Conservation (phyloP, 2,797 vertebrate genomes). For the Geotrypetes seraphini region DNA sequence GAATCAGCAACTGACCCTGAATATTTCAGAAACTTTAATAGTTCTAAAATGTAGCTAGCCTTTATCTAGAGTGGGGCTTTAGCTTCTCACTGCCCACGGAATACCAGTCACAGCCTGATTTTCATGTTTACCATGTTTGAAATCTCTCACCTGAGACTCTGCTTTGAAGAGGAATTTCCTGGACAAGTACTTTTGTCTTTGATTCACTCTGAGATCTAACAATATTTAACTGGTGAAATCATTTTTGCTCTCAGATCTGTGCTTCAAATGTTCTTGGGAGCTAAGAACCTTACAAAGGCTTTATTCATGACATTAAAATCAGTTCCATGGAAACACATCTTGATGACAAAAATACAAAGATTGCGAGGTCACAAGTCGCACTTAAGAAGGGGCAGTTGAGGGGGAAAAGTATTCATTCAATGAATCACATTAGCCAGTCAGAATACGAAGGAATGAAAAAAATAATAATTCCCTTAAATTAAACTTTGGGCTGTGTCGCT, state of each 20-base stretch:
- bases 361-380: constrained; percentile 47
- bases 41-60: no score
- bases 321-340: constrained; percentile 45
- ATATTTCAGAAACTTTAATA: no score
- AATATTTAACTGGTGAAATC: constrained; percentile 55
- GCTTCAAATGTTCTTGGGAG: constrained; percentile 47
- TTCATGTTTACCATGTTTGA: constrained; percentile 32
- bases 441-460: constrained; percentile 34
- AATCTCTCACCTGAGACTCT: constrained; percentile 32
- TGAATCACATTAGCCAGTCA: constrained; percentile 41
- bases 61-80: no score
- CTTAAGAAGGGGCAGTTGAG: constrained; percentile 31
- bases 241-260: constrained; percentile 43
- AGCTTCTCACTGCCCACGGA: no score
- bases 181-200: constrained; percentile 39
- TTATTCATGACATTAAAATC: constrained; percentile 52
- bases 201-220: constrained; percentile 35
- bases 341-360: constrained; percentile 50
- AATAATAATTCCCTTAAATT: constrained; percentile 30
- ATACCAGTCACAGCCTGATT: constrained; percentile 29
- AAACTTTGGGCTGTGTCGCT: constrained; percentile 43
- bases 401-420: constrained; percentile 42
- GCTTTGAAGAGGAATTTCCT: constrained; percentile 33
- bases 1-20: no score
- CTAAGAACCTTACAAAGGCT: constrained; percentile 43